A percentile compares a stretch with the other conserved stretches of the same genome.
Evolutionary conservation across 2,113 vertebrate species (phyloP).

Genomic region (Daphoenositta chrysoptera): DNA sequence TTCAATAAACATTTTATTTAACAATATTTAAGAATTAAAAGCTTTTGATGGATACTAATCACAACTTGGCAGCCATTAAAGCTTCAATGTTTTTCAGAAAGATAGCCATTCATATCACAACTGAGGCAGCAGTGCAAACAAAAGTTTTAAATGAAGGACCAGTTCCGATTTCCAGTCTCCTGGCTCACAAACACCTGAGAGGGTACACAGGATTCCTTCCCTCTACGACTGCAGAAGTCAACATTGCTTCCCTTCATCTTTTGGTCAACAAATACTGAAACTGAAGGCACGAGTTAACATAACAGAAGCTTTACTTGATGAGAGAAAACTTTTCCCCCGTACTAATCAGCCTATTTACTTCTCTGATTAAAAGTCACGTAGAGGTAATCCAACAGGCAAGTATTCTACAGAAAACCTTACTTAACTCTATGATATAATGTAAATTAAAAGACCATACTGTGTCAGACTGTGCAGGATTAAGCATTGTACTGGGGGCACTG

Average conservation of each 20-base stretch:
- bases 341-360: background rate
- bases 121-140: background rate
- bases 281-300: accelerated
- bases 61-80: background rate
- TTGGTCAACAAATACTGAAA: background rate
- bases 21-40: background rate
- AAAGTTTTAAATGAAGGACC: background rate
- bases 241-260: background rate
- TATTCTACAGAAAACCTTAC: background rate
- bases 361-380: background rate
- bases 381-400: background rate
- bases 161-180: background rate
- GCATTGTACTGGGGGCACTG: conserved; percentile 97
- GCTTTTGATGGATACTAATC: background rate
- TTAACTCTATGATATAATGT: background rate
- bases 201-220: background rate
- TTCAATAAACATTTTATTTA: background rate
- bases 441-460: conserved; percentile 74
- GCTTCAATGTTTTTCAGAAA: background rate
- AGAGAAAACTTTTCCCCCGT: background rate
- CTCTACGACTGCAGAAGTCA: background rate
- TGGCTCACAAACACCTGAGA: background rate
- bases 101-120: background rate
- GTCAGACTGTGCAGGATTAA: conserved; percentile 96
- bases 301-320: background rate